Evolutionary conservation across 2,113 vertebrate species (phyloP), one percentile per base, ranked within the genome.

Genomic region (Brachyistius frenatus): DNA sequence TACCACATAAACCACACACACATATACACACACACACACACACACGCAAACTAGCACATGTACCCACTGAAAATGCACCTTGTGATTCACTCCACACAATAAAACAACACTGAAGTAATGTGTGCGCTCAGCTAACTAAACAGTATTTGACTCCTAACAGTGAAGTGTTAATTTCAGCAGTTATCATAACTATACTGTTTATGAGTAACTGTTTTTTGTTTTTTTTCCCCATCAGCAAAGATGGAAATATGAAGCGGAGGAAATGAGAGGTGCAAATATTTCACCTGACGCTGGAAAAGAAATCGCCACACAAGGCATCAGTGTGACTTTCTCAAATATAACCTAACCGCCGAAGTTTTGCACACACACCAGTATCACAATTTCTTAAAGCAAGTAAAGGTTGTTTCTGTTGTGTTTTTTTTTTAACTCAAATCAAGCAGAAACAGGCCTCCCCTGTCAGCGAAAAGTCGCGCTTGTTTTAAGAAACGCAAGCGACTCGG

Each of bases 191-290:
- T 5, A 5, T 2, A 15, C 11, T 9, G 75, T 79, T 74, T 74
- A 73, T 78, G 77, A 80, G 88, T 82, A 87, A 90, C 89, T 84
- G 88, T 46, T 7, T 75, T 74, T 32, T 3, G 4, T 44, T 23
- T 23, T 23, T 23, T 23, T 23, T 23, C 1, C 23, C 23, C 41
- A 58, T 47, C 56, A 87, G 86, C 66, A 58, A 4, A n/a, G 37
- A 69, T 36, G 16, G 15, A 35, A 44, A 46, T 15, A 58, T 35
- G 37, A 50, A 61, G 54, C 14, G 16, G 62, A 52, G 31, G 35
- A 30, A 47, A 33, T 8, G 39, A 41, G 39, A 7, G 39, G 39
- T 8, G 7, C 39, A 49, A 36, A 46, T 46, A 32, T 71, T n/a
- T 73, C 56, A 36, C 61, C 23, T 23, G 23, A 23, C 23, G 23